These are phyloP conservation scores for Pipistrellus kuhlii DNA, from an alignment of 2,797 vertebrate genomes.

Conservation along the genomic window DNA sequence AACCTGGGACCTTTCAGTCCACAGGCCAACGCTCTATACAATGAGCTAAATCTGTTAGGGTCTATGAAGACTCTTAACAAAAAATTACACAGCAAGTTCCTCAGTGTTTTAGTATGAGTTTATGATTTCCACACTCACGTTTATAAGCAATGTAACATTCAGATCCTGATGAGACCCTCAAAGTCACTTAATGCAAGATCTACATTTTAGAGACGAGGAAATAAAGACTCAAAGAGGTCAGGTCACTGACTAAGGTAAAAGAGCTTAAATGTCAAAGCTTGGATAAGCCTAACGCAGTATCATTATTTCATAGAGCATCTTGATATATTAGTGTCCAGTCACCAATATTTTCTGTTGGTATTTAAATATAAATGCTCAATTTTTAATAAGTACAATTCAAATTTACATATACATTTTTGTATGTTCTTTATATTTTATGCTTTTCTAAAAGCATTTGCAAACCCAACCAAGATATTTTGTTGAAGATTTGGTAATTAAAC, in stretches of 20 bases:
- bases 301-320: not conserved
- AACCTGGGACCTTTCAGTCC: too few species aligned
- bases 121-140: not conserved
- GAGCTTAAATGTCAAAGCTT: constrained; percentile 36
- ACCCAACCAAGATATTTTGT: not conserved
- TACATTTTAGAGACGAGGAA: constrained; percentile 35
- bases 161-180: not conserved
- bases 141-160: not conserved
- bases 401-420: not conserved
- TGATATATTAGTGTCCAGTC: not conserved
- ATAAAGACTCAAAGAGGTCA: not conserved
- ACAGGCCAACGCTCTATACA: too few species aligned
- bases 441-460: constrained; percentile 32
- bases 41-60: too few species aligned
- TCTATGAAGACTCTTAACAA: not conserved
- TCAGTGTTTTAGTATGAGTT: not conserved
- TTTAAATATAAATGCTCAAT: constrained; percentile 7
- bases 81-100: not conserved
- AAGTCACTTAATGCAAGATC: not conserved
- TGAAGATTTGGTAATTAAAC: constrained; percentile 41
- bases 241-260: not conserved
- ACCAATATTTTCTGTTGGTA: not conserved
- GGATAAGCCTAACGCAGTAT: not conserved
- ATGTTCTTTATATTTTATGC: not conserved
- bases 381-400: not conserved